Conservation (phyloP, 2,113 vertebrate genomes). For the Leuciscus idus region DNA sequence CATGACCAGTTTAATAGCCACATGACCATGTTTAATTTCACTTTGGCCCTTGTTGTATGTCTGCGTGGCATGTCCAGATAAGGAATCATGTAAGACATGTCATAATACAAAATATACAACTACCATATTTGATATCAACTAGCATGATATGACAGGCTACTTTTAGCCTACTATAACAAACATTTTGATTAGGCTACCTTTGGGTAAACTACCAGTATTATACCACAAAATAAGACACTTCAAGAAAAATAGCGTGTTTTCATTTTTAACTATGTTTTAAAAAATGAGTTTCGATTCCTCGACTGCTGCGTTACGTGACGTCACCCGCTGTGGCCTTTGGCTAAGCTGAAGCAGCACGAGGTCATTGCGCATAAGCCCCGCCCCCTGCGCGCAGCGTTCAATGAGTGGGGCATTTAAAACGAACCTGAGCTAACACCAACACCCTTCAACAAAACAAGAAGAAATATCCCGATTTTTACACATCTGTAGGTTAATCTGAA, state of each 20-base stretch:
- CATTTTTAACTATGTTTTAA: neutral
- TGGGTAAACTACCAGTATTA: too few relatives aligned
- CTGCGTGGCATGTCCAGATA: neutral
- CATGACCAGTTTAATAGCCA: neutral
- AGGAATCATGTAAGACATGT: neutral
- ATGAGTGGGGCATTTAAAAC: constrained; percentile 55
- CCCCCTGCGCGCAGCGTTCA: constrained; percentile 21
- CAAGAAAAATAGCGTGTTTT: too few relatives aligned
- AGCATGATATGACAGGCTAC: too few relatives aligned
- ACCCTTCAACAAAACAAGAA: neutral
- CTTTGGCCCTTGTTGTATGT: neutral
- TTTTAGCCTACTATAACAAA: too few relatives aligned
- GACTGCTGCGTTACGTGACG: neutral
- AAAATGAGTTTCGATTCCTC: constrained; percentile 14
- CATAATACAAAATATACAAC: neutral
- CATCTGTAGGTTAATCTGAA: neutral
- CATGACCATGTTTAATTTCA: neutral
- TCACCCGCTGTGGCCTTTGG: constrained; percentile 9
- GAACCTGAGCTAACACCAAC: neutral
- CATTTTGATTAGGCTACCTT: too few relatives aligned
- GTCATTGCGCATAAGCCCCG: constrained; percentile 11
- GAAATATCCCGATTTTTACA: neutral
- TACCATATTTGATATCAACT: neutral
- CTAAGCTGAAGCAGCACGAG: constrained; percentile 25
- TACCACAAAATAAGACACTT: too few relatives aligned